Evolutionary conservation across 2,797 vertebrate species (phyloP).

Genomic region (Euthynnus affinis): DNA sequence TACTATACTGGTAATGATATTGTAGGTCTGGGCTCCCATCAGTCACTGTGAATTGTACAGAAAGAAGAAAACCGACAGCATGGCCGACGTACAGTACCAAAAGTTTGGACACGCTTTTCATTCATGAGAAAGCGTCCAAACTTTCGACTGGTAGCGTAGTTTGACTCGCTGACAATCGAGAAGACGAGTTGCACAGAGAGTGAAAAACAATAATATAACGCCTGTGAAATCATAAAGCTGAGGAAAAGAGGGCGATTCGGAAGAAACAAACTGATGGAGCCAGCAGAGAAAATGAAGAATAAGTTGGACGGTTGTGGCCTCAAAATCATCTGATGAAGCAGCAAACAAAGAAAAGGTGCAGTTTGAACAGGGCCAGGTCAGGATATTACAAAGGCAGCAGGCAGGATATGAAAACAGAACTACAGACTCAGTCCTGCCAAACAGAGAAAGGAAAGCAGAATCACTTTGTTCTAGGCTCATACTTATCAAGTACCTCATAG

Average conservation of each 20-base stretch:
- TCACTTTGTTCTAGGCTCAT: background rate
- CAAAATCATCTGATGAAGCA: background rate
- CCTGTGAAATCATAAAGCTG: background rate
- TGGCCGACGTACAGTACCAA: background rate
- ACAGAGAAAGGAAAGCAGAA: background rate
- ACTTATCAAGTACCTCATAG: background rate
- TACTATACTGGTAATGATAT: background rate
- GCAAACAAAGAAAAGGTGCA: background rate
- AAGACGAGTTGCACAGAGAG: background rate
- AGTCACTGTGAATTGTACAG: background rate
- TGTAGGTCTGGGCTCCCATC: background rate
- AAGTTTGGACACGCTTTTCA: no score
- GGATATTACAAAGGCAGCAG: slow-evolving; percentile 17
- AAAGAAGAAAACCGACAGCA: background rate
- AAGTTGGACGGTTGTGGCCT: background rate
- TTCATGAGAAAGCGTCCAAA: no score
- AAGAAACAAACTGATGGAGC: background rate
- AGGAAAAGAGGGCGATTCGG: background rate
- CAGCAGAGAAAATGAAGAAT: background rate
- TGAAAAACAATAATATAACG: background rate
- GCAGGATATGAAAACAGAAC: slow-evolving; percentile 15
- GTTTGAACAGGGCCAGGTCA: slow-evolving; percentile 5
- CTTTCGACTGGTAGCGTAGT: background rate
- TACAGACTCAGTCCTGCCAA: background rate
- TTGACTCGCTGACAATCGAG: background rate